These are phyloP conservation scores for Podiceps cristatus DNA, from an alignment of 2,113 vertebrate species.

Conservation along the genomic window DNA sequence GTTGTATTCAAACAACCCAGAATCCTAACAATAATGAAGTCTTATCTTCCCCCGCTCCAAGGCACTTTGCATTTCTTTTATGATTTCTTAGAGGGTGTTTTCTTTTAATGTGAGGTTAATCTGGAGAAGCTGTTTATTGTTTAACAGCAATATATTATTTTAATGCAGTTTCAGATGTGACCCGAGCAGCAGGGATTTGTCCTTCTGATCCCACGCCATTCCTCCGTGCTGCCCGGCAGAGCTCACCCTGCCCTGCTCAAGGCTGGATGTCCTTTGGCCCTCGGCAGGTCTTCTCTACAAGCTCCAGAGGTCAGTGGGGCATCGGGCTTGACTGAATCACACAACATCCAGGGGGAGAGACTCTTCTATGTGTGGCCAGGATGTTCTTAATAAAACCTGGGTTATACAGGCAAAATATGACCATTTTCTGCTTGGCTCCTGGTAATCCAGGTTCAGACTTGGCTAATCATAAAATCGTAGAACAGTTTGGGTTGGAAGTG, in stretches of 20 bases:
- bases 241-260: accelerated
- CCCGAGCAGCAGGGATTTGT: background rate
- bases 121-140: background rate
- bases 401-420: background rate
- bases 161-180: background rate
- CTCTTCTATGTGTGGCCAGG: background rate
- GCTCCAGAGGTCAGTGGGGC: background rate
- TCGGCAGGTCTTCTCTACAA: background rate
- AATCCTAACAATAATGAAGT: background rate
- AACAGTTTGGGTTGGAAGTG: no score
- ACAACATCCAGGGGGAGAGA: background rate
- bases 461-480: background rate
- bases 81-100: background rate
- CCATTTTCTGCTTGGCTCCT: background rate
- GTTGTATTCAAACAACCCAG: background rate
- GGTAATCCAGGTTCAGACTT: background rate
- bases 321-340: background rate
- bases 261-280: background rate
- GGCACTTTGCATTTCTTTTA: background rate
- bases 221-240: background rate
- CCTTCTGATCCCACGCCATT: background rate
- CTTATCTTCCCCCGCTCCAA: background rate
- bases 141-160: background rate
- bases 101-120: background rate
- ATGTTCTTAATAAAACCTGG: background rate